Evolutionary conservation across 2,113 vertebrate genomes (phyloP), one percentile per base, ranked within the genome.

Genomic region (Atrichornis clamosus): DNA sequence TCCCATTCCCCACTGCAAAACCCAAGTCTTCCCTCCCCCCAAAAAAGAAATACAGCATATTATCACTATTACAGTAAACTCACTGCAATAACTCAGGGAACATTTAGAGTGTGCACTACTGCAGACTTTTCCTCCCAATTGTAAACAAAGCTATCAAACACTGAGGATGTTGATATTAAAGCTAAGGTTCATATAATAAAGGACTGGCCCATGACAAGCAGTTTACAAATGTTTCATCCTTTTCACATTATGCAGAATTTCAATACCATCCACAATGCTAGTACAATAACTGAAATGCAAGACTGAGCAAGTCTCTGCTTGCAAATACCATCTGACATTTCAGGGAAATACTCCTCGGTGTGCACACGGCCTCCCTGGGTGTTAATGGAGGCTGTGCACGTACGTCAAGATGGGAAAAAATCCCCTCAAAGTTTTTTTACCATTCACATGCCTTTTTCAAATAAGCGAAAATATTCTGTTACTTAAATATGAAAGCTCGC

Each of bases 181-280:
- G 97, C 98, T 97, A 97, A 98, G 91, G 94, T 96, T 97, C 95
- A 94, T 93, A 90, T 86, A 94, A 96, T 96, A 94, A 97, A 97
- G 96, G 98, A 97, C 97, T 98, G 97, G 98, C 97, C 97, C 92
- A 47, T 97, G 92, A 96, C 96, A 98, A 98, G 94, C 95, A 97
- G 96, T 97, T 98, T 97, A 97, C 96, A 97, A 97, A 97, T 92
- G 93, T 96, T 97, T 97, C 96, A 92, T 97, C 97, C 91, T 96
- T 96, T 97, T 98, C 97, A 98, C 97, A 98, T 98, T 97, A 96
- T 93, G 96, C 95, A 98, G 97, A 98, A 98, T 97, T 98, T 96
- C 97, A 97, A 92, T 95, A 97, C 94, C 94, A 96, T 97, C 97
- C 97, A 97, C 96, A 97, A 97, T 89, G 95, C 97, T 92, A 96